Conservation (phyloP, 2,113 vertebrate species). For the Rhipidura dahli region DNA sequence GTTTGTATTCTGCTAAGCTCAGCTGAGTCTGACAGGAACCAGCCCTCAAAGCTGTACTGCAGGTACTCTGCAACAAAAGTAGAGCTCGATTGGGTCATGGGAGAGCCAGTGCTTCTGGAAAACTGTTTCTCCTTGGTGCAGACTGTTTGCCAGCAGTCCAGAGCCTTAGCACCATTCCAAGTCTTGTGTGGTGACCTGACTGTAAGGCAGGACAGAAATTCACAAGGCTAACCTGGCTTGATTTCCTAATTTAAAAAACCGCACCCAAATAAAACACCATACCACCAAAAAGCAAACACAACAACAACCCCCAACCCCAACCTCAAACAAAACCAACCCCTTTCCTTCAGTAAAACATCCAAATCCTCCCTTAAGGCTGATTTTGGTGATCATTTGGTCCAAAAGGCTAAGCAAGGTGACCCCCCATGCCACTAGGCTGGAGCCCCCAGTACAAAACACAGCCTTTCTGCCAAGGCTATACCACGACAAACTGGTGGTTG, state of each 20-base stretch:
- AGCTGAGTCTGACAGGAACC: neutral
- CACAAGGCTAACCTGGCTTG: neutral
- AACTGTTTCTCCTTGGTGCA: neutral
- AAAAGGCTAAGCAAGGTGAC: neutral
- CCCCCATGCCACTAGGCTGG: no score
- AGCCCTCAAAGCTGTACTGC: neutral
- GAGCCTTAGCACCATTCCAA: neutral
- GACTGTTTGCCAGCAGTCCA: neutral
- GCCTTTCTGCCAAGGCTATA: neutral
- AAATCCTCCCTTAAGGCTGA: neutral
- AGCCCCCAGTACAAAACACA: neutral
- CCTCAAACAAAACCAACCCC: neutral
- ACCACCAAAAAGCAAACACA: neutral
- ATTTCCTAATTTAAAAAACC: accelerated
- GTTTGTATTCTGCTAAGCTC: neutral
- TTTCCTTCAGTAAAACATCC: neutral
- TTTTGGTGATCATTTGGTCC: neutral
- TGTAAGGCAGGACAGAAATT: neutral
- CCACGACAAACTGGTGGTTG: neutral
- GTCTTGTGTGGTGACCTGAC: neutral
- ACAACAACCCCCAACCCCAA: neutral
- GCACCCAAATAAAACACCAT: neutral
- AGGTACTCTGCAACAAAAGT: neutral
- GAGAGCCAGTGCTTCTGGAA: neutral
- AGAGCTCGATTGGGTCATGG: neutral